Conservation (phyloP, 2,888 invertebrate genomes). For the Apeira syringaria region DNA sequence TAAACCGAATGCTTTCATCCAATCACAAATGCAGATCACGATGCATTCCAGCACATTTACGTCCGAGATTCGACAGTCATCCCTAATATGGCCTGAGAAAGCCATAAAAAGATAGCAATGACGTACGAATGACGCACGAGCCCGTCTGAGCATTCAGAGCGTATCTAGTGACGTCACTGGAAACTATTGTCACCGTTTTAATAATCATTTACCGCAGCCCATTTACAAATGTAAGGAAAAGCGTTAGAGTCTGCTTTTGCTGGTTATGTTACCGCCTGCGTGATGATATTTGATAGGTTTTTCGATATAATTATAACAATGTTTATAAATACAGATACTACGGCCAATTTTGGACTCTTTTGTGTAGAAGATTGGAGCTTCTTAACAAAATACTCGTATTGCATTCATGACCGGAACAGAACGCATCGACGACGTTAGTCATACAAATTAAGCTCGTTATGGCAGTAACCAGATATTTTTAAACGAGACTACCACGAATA, state of each 20-base stretch:
- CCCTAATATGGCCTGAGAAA: conserved; percentile 35
- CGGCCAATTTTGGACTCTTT: background rate
- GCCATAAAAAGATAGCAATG: conserved; percentile 49
- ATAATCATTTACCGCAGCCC: conserved; percentile 4
- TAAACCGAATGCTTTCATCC: conserved; percentile 11
- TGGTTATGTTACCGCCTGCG: background rate
- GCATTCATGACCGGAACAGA: conserved; percentile 6
- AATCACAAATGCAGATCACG: conserved; percentile 15
- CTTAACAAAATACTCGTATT: background rate
- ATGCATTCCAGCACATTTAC: conserved; percentile 18
- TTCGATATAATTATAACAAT: background rate
- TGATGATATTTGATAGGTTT: background rate
- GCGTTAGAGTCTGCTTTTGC: conserved; percentile 7
- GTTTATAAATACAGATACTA: background rate
- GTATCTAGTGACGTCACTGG: conserved; percentile 63
- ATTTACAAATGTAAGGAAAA: conserved; percentile 2
- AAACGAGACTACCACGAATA: no score
- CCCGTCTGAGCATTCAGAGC: conserved; percentile 46
- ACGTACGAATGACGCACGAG: conserved; percentile 63
- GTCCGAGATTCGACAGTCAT: conserved; percentile 22
- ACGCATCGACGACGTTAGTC: conserved; percentile 18
- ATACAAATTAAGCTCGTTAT: conserved; percentile 24
- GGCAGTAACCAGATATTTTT: no score
- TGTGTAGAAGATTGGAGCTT: background rate
- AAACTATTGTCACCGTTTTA: conserved; percentile 26